Base-by-base conservation (phyloP, 2,797 vertebrate species). In the Poecile montanus region DNA sequence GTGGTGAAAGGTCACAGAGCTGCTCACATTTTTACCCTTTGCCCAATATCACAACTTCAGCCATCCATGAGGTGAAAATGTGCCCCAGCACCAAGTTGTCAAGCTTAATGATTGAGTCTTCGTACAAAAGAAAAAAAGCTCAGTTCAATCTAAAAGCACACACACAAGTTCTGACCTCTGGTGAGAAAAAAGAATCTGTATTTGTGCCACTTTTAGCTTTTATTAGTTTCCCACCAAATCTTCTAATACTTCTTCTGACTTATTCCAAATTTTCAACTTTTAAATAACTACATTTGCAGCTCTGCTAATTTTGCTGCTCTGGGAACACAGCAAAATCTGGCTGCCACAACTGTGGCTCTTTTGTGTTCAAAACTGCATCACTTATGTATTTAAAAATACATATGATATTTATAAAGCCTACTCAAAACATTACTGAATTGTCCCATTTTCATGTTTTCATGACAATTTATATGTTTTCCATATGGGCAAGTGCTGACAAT, bases 401-500 rank as follows among this genome's bases (percentile, higher is more conserved):
- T 97, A 95, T 95, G 93, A 96, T 97, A 97, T 96, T 89, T 61
- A 68, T 89, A 96, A 96, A 97, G 90, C 54, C 95, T 97, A 96
- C 97, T 96, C 96, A 96, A 97, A 97, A 97, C 94, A 97, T 96
- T 97, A 97, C 97, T 95, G 97, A 97, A 97, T 94, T 95, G 96
- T 96, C 94, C 97, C 96, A 95, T 97, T 97, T 97, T 97, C 96
- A 96, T 97, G 95, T 97, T 97, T 97, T 97, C 97, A 97, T 94
- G 95, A 96, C 94, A 97, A 98, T 98, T 97, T 97, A 95, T 97
- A 97, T 96, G 95, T 97, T 98, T 98, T 98, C 97, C 97, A 98
- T 98, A 98, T 98, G 97, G 97, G 94, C 94, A 97, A 97, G 94
- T 93, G 95, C 95, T 97, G 95, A 98, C 94, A 97, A 96, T 95